Conservation (phyloP, 1,140 invertebrate genomes). For the Amphibalanus amphitrite region DNA sequence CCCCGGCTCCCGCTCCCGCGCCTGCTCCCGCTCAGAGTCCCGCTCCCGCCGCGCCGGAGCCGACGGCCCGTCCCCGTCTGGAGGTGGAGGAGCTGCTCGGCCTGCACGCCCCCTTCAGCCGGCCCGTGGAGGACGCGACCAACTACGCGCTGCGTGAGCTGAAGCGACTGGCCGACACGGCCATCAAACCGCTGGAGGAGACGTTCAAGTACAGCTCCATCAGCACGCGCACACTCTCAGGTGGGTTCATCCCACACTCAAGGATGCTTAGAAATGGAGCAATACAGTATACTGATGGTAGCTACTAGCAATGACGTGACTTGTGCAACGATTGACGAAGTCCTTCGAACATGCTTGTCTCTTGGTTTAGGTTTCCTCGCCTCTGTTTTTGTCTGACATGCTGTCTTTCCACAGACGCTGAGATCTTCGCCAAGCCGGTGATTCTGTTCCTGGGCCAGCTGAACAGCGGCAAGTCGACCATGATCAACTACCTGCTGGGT, state of each 20-base stretch:
- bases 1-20: background rate
- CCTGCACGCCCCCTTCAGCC: background rate
- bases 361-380: too few relatives aligned
- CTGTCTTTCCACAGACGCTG: constrained; percentile 44
- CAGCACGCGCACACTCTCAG: constrained; percentile 58
- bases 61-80: background rate
- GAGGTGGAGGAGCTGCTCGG: constrained; percentile 2
- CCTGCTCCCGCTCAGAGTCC: background rate
- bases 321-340: too few relatives aligned
- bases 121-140: constrained; percentile 46
- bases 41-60: background rate
- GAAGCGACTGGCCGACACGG: constrained; percentile 68
- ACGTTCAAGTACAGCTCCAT: constrained; percentile 82
- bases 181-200: constrained; percentile 73
- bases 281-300: too few relatives aligned
- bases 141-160: constrained; percentile 45
- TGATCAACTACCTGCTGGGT: constrained; percentile 80
- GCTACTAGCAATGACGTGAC: too few relatives aligned
- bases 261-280: too few relatives aligned
- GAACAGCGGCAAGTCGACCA: constrained; percentile 87
- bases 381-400: too few relatives aligned
- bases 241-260: background rate
- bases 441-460: constrained; percentile 86
- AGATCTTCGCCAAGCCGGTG: constrained; percentile 86
- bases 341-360: too few relatives aligned